Evolutionary conservation across 1,140 invertebrate genomes (phyloP).

Genomic region (Panulirus ornatus): DNA sequence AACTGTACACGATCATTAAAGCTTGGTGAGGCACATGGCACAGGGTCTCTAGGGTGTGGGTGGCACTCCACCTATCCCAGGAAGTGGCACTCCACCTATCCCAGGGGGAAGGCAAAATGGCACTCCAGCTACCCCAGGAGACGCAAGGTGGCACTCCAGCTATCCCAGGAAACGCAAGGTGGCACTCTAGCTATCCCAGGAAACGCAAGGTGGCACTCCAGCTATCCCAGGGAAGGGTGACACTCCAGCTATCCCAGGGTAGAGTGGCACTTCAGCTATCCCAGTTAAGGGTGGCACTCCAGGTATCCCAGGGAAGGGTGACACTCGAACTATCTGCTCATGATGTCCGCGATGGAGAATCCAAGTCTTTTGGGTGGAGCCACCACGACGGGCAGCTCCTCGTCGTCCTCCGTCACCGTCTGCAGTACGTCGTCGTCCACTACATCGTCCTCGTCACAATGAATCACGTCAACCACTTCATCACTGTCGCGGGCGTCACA

Average conservation of each 20-base stretch:
- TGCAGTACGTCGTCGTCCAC: conserved; percentile 53
- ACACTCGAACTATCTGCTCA: conserved; percentile 47
- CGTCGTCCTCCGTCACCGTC: conserved; percentile 51
- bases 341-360: conserved; percentile 68
- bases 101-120: neutral
- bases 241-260: too few relatives aligned
- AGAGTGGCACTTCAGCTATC: too few relatives aligned
- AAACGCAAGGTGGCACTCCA: too few relatives aligned
- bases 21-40: conserved; percentile 25
- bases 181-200: neutral
- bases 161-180: too few relatives aligned
- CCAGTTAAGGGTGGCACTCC: too few relatives aligned
- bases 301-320: neutral
- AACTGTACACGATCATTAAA: conserved; percentile 61
- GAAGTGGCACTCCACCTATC: too few relatives aligned
- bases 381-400: conserved; percentile 21
- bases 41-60: neutral
- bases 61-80: neutral
- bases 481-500: neutral
- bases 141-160: too few relatives aligned
- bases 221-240: too few relatives aligned
- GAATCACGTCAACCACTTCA: conserved; percentile 56
- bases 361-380: conserved; percentile 59
- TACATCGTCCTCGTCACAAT: conserved; percentile 49
- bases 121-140: neutral